phyloP scores from a whole-genome alignment of 37 sponge, comb jelly and placozoan species.

The Geodia barretti region DNA sequence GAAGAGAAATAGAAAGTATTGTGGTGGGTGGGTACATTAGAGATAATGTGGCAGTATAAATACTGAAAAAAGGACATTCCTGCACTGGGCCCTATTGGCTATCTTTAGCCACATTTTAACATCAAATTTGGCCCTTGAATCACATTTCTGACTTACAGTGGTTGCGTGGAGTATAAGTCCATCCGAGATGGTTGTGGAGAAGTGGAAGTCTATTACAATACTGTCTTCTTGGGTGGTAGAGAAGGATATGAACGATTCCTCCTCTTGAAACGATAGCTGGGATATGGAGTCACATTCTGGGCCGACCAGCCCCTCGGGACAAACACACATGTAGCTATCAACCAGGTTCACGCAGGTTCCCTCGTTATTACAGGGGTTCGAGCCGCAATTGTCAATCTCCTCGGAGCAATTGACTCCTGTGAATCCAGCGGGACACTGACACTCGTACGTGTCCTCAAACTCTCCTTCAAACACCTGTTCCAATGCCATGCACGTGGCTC shows the following conservation, averaged over 20 bases:
- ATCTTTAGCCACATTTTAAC: no score
- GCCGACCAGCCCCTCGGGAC: slow-evolving; percentile 47
- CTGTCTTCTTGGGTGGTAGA: background rate
- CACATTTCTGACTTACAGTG: background rate
- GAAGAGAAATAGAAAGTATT: background rate
- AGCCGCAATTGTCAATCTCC: slow-evolving; percentile 43
- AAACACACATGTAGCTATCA: slow-evolving; percentile 40
- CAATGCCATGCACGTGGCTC: slow-evolving; percentile 31
- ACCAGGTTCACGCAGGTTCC: slow-evolving; percentile 45
- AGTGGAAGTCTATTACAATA: background rate
- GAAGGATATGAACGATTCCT: background rate
- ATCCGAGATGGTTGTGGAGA: background rate
- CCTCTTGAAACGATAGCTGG: background rate
- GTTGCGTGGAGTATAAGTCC: background rate
- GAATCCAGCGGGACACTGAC: slow-evolving; percentile 43
- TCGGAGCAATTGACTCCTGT: slow-evolving; percentile 48
- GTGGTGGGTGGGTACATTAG: no score
- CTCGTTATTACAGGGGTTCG: slow-evolving; percentile 28
- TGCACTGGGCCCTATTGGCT: no score
- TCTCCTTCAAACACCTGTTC: slow-evolving; percentile 12
- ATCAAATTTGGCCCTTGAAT: background rate
- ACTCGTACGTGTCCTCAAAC: background rate
- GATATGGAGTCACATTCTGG: slow-evolving; percentile 20
- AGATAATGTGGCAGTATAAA: no score
- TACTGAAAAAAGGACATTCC: no score